These are phyloP conservation scores for Hippocampus mohnikei DNA, from an alignment of 2,113 vertebrate genomes.

Conservation along the genomic window DNA sequence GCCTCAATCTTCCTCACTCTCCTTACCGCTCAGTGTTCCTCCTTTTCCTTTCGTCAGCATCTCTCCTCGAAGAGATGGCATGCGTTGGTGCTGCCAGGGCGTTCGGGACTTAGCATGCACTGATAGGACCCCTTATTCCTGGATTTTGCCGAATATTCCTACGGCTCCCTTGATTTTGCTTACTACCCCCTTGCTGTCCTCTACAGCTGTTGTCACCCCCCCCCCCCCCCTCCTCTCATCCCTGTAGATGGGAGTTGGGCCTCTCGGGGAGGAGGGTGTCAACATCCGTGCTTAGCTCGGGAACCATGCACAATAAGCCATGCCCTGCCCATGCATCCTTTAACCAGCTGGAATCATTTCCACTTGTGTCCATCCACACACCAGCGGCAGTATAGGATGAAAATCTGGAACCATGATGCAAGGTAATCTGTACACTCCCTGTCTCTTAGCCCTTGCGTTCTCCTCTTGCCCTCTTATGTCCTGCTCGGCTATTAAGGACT, in stretches of 20 bases:
- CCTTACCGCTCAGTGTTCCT: conserved; percentile 47
- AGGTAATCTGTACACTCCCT: conserved; percentile 74
- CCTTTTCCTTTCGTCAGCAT: conserved; percentile 70
- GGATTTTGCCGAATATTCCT: conserved; percentile 30
- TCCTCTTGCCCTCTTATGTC: conserved; percentile 46
- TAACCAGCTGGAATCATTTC: conserved; percentile 48
- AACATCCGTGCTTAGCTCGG: conserved; percentile 46
- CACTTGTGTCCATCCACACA: conserved; percentile 34
- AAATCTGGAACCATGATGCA: conserved; percentile 98
- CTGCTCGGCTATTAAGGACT: conserved; percentile 41
- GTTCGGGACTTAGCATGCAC: conserved; percentile 70
- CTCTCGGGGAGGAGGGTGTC: conserved; percentile 55
- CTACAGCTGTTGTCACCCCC: conserved; percentile 9
- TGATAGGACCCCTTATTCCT: conserved; percentile 25
- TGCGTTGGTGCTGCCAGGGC: conserved; percentile 68
- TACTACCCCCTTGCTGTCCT: conserved; percentile 26
- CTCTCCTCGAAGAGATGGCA: conserved; percentile 77
- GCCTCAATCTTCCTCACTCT: conserved; percentile 61
- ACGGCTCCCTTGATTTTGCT: conserved; percentile 13
- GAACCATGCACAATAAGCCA: conserved; percentile 54
- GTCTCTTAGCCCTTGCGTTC: conserved; percentile 20
- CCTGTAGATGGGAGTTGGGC: conserved; percentile 50
- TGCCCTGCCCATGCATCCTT: conserved; percentile 58
- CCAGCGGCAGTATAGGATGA: conserved; percentile 83
- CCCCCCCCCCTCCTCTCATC: conserved; percentile 17